Conservation (phyloP, 2,113 vertebrate species). For the Microtus ochrogaster region DNA sequence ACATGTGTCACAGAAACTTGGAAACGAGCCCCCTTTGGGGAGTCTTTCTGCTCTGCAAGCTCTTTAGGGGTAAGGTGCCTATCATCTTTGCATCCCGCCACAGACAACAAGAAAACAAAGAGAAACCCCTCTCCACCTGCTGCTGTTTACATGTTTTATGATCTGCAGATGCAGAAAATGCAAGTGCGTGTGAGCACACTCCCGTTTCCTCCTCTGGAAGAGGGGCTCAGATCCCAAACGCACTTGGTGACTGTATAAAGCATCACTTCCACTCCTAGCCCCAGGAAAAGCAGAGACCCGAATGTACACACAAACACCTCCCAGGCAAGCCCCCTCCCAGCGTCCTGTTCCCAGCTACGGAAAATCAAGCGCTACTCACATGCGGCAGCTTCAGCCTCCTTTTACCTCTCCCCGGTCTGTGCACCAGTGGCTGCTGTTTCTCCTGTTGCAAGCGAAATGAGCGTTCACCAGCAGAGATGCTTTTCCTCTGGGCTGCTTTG, state of each 20-base stretch:
- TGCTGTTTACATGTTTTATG: conserved; percentile 35
- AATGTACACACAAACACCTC: not conserved
- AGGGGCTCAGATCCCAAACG: conserved; percentile 37
- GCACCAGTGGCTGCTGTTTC: conserved; percentile 77
- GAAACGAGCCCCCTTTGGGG: conserved; percentile 25
- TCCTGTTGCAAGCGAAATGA: conserved; percentile 85
- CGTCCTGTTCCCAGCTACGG: conserved; percentile 41
- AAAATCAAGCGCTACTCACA: conserved; percentile 88
- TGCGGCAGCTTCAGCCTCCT: conserved; percentile 85
- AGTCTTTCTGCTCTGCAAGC: not conserved
- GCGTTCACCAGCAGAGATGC: conserved; percentile 86
- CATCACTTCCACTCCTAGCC: not conserved
- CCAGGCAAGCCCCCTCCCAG: conserved; percentile 63
- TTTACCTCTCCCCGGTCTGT: conserved; percentile 84
- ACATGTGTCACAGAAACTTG: conserved; percentile 71
- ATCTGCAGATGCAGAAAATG: conserved; percentile 8
- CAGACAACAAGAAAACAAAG: conserved; percentile 16
- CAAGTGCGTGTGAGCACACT: conserved; percentile 46
- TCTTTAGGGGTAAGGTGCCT: not conserved
- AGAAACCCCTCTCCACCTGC: conserved; percentile 60
- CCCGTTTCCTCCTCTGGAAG: conserved; percentile 45
- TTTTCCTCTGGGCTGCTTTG: conserved; percentile 88
- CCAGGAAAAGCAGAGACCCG: not conserved
- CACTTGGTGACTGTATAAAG: conserved; percentile 65
- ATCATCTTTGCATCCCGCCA: conserved; percentile 28